Percentiles rank a stretch among this genome's conserved stretches.
These are phyloP conservation scores for Tryphoninae sp. DNA, from an alignment of 2,888 invertebrate species.

Conservation along the genomic window DNA sequence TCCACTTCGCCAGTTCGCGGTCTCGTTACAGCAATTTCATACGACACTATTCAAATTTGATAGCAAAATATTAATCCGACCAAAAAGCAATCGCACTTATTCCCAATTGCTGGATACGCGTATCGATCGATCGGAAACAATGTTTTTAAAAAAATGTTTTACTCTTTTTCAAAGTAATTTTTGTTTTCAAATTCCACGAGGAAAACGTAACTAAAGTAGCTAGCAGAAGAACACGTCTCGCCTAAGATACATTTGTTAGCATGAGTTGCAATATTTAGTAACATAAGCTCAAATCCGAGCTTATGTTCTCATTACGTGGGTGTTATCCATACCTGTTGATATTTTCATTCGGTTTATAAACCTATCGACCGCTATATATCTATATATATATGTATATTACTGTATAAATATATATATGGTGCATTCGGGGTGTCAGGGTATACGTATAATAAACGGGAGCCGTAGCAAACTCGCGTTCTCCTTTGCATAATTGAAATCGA, in stretches of 20 bases:
- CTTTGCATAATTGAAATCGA: conserved; percentile 60
- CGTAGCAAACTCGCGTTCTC: conserved; percentile 41
- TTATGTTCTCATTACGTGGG: background rate
- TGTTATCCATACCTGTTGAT: background rate
- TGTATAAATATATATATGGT: conserved; percentile 13
- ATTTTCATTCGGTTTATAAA: background rate
- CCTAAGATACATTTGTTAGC: background rate
- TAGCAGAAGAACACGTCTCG: background rate
- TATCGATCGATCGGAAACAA: background rate
- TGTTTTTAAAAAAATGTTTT: too few species aligned
- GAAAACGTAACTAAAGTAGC: too few species aligned
- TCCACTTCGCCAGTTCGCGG: background rate
- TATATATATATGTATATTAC: background rate
- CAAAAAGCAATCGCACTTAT: background rate
- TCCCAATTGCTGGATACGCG: background rate
- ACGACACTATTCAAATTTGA: background rate
- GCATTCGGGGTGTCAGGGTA: background rate
- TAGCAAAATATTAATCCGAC: background rate
- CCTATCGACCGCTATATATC: background rate
- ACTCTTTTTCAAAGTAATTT: too few species aligned
- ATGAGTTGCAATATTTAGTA: background rate
- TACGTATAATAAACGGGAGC: conserved; percentile 27
- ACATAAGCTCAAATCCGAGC: background rate
- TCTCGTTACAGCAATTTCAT: background rate
- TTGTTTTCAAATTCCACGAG: too few species aligned